Evolutionary conservation across 2,797 vertebrate species (phyloP).

Genomic region (Clamator glandarius): DNA sequence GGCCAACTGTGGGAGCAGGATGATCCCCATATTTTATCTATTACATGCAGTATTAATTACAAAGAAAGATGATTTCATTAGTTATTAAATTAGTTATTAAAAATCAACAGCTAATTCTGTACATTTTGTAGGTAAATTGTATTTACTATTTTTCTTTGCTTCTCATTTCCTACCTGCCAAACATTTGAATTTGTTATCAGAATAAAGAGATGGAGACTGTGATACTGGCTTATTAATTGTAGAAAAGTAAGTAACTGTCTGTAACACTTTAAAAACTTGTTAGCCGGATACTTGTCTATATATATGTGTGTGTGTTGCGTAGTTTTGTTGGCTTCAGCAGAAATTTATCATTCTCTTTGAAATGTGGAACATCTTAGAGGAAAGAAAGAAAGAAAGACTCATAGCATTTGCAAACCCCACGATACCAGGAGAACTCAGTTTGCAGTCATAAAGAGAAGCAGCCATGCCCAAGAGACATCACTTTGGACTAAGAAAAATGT

Average conservation of each 20-base stretch:
- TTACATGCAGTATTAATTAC: neutral
- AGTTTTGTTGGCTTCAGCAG: constrained; percentile 68
- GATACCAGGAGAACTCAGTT: constrained; percentile 74
- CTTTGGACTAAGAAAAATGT: constrained; percentile 68
- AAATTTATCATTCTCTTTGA: constrained; percentile 75
- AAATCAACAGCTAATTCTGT: neutral
- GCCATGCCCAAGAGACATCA: constrained; percentile 68
- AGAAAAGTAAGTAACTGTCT: constrained; percentile 7
- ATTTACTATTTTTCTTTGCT: neutral
- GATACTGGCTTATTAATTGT: neutral
- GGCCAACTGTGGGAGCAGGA: neutral
- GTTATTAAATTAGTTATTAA: neutral
- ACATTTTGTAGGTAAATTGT: neutral
- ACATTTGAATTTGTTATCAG: neutral
- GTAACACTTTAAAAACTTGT: constrained; percentile 12
- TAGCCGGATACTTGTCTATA: constrained; percentile 17
- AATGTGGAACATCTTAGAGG: constrained; percentile 73
- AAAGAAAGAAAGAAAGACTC: neutral
- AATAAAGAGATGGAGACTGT: neutral
- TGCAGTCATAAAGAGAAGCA: constrained; percentile 77
- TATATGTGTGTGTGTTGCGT: neutral
- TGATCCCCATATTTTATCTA: neutral
- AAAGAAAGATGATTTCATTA: neutral
- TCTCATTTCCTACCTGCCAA: neutral
- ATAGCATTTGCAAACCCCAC: constrained; percentile 51